These are phyloP conservation scores for Cecidostiba fungosa DNA, from an alignment of 2,888 invertebrate species.

Conservation along the genomic window DNA sequence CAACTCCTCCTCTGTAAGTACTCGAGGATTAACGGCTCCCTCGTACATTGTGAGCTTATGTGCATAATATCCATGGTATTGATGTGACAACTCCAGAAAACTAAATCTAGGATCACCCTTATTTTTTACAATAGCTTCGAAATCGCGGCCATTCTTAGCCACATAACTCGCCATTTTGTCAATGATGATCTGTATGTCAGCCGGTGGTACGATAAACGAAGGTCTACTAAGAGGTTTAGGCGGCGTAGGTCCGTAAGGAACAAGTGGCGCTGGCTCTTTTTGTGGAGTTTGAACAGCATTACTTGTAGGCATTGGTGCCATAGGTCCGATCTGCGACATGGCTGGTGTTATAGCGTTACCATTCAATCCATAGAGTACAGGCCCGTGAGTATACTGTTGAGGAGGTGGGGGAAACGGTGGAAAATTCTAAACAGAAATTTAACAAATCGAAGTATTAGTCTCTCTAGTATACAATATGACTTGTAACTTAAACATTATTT, in stretches of 20 bases:
- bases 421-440: conserved; percentile 68
- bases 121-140: conserved; percentile 92
- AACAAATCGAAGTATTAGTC: not conserved
- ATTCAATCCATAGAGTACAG: conserved; percentile 76
- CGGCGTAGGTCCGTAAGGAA: conserved; percentile 76
- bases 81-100: conserved; percentile 90
- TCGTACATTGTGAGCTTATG: conserved; percentile 83
- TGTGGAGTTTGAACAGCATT: conserved; percentile 57
- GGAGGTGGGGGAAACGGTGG: conserved; percentile 71
- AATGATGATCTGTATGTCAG: conserved; percentile 92
- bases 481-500: not conserved
- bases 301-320: conserved; percentile 54
- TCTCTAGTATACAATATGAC: not conserved
- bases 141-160: conserved; percentile 95
- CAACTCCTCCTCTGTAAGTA: conserved; percentile 77
- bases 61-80: conserved; percentile 91
- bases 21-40: conserved; percentile 75
- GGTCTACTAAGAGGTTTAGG: conserved; percentile 79
- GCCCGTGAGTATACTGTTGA: conserved; percentile 78
- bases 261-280: conserved; percentile 73
- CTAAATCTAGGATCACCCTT: conserved; percentile 93
- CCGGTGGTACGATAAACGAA: conserved; percentile 86
- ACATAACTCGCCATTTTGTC: conserved; percentile 99
- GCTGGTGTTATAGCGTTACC: conserved; percentile 70
- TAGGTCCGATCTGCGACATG: conserved; percentile 53